Percentiles rank a stretch among this genome's conserved stretches.
Evolutionary conservation across 2,888 invertebrate genomes (phyloP).

Genomic region (Drosophila kambysellisi): DNA sequence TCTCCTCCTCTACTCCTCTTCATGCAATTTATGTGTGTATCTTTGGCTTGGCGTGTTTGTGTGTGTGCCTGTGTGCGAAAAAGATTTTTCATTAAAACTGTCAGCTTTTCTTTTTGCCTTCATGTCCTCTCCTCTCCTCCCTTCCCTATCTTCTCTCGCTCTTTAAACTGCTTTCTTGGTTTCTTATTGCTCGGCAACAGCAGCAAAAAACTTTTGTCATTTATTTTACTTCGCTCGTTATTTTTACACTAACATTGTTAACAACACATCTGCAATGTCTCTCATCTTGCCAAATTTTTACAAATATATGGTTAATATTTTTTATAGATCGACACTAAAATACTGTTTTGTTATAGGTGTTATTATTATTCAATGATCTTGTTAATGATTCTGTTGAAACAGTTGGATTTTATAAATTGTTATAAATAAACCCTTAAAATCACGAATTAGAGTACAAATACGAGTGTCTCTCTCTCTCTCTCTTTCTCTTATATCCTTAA

Average conservation of each 20-base stretch:
- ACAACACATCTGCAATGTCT: neutral
- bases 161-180: conserved; percentile 66
- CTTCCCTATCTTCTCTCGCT: conserved; percentile 23
- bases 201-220: conserved; percentile 60
- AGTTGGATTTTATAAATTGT: neutral
- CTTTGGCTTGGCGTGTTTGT: conserved; percentile 1
- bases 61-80: conserved; percentile 12
- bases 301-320: neutral
- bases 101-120: conserved; percentile 59
- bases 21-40: conserved; percentile 26
- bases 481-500: neutral
- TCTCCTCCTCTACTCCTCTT: neutral
- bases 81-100: conserved; percentile 77
- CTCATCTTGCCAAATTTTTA: neutral
- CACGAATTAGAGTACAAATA: neutral
- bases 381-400: neutral
- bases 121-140: conserved; percentile 14
- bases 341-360: neutral
- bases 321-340: no score
- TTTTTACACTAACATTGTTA: conserved; percentile 26
- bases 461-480: neutral
- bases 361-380: neutral
- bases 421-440: neutral
- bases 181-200: conserved; percentile 51
- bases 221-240: conserved; percentile 54